Base-by-base conservation (phyloP, 2,113 vertebrate species). In the Pteruthius melanotis region DNA sequence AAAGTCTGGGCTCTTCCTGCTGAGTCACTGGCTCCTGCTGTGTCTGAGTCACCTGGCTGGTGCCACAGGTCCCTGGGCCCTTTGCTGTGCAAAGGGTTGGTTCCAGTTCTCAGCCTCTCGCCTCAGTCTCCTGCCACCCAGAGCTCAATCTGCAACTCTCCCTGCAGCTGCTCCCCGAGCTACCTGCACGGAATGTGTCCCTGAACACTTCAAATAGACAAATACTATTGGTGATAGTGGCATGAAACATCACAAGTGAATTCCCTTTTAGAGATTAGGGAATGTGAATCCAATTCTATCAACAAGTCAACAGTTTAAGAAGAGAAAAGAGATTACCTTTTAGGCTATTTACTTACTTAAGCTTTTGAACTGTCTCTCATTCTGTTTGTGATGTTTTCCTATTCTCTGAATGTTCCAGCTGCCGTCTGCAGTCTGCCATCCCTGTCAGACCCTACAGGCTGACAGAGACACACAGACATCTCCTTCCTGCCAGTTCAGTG, bases 11-110 rank as follows among this genome's bases (percentile, higher is more conserved):
- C 39, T 78, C 28, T 69, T 78, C 54, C 39, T 69, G 63, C 72
- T 33, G 28, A 42, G 37, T 76, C 83, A 50, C 31, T 50, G 83
- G 63, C 54, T 80, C 31, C 50, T 88, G 57, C 47, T 27, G 33
- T 60, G 45, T n/a, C 53, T 47, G 53, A 44, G 70, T 47, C 47
- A 35, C 79, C 63, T 61, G 79, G 40, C 63, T 30, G 54, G 45
- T n/a, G 47, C 39, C 39, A 53, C 61, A 76, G 39, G 21, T 76
- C 47, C 47, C 30, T 61, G n/a, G 18, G 19, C n/a, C n/a, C n/a
- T n/a, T n/a, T 45, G 61, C 47, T 33, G 0, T 60, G 45, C 30
- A 47, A 10, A 47, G n/a, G 13, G 28, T 68, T 0, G 0, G 21
- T 61, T 9, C 39, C 39, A n/a, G n/a, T n/a, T n/a, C n/a, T n/a